Evolutionary conservation across 23 tunicate species (phyloP).

Genomic region (Styela plicata): DNA sequence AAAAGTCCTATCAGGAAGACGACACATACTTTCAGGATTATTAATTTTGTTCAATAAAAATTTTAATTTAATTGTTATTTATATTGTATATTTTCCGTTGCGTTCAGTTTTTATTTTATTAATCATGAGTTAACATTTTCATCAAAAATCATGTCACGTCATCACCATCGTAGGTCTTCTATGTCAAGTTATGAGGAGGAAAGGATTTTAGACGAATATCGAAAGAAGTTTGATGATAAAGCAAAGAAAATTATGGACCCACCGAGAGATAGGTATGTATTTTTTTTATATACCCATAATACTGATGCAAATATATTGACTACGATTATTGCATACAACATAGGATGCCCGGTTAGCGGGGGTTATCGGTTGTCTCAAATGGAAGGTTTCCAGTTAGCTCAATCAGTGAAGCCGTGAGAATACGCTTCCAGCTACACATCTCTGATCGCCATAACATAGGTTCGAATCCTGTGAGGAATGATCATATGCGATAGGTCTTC

Average conservation of each 20-base stretch:
- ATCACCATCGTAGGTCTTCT: constrained; percentile 2
- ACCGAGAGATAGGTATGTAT: not conserved
- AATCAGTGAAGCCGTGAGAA: not conserved
- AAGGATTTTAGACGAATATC: constrained; percentile 25
- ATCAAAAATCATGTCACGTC: not conserved
- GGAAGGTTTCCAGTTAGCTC: too few species aligned
- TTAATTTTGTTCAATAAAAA: too few species aligned
- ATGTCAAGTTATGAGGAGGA: constrained; percentile 36
- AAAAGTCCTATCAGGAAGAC: too few species aligned
- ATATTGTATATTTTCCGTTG: too few species aligned
- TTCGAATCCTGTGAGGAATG: not conserved
- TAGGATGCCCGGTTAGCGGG: too few species aligned
- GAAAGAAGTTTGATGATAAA: not conserved
- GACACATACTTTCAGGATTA: too few species aligned
- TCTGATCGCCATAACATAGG: not conserved
- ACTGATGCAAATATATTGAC: too few species aligned
- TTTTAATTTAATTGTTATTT: too few species aligned
- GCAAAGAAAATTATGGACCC: not conserved
- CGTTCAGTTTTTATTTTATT: too few species aligned
- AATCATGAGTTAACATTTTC: not conserved
- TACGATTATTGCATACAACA: too few species aligned
- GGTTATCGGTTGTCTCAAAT: not conserved
- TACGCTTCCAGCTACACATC: not conserved
- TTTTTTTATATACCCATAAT: too few species aligned
- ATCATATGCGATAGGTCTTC: not conserved